Base-by-base conservation (phyloP, 2,113 vertebrate species). In the Pipa parva region DNA sequence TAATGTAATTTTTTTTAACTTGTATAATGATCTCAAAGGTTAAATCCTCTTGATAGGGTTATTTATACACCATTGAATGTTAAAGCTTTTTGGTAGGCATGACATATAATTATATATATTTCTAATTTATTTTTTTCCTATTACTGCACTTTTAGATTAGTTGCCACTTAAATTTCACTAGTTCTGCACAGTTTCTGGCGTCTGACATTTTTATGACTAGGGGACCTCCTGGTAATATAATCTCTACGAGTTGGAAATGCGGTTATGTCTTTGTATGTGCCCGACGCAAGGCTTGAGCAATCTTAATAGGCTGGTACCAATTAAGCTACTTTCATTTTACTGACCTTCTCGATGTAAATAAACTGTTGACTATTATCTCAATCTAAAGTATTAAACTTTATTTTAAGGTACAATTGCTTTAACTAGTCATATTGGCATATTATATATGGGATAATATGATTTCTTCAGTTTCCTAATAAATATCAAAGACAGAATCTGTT, bases 121-220 rank as follows among this genome's bases (percentile, higher is more conserved):
- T 13, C 33, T 36, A 36, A 36, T 36, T 36, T 9, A 3, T 36
- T 36, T 36, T 36, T 12, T 36, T 36, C 33, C 10, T 5, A 31
- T 31, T 5, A 31, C 29, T 6, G 29, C 29, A 3, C 15, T 7
- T 42, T 42, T 17, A 42, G 17, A n/a, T 42, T 42, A 6, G 5
- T 7, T 24, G 21, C 5, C 12, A 18, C 10, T 15, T 26, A 26
- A 4, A 17, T 52, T 52, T 52, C 2, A 25, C 7, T 3, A 26
- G 7, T 13, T 52, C 5, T 29, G 26, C 5, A 18, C 52, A 29
- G 52, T 29, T 28, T 55, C 17, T 1, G 26, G 13, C n/a, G 26
- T 29, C 27, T 55, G 17, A 55, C 52, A 55, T n/a, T 55, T 55
- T 55, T 55, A 55, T 55, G 25, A 17, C 25, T 8, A 17, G 3